Conservation (phyloP, 2,797 vertebrate genomes). For the Onychomys torridus region DNA sequence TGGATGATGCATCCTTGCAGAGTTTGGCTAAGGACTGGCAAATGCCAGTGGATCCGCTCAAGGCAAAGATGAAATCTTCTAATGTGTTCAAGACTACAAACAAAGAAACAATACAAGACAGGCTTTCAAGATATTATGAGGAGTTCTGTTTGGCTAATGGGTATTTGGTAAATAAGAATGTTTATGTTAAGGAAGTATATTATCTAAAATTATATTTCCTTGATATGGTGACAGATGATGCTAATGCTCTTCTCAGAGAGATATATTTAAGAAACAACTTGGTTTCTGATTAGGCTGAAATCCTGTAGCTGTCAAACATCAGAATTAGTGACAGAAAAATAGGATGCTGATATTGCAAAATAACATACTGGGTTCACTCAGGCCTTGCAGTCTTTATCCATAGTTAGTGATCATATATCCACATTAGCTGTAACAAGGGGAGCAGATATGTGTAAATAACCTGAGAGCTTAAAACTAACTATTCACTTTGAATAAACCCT, state of each 20-base stretch:
- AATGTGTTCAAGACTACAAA: background rate
- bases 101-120: background rate
- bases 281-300: background rate
- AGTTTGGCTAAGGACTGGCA: background rate
- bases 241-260: slow-evolving; percentile 12
- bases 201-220: background rate
- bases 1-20: background rate
- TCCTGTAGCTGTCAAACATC: background rate
- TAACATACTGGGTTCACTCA: background rate
- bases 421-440: background rate
- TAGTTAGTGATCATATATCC: background rate
- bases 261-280: background rate
- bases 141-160: background rate
- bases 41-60: background rate
- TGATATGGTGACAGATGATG: background rate
- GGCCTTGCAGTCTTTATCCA: background rate
- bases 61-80: background rate
- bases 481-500: background rate
- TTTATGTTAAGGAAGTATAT: background rate
- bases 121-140: background rate
- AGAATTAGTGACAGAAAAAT: background rate
- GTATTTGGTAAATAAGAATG: background rate
- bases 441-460: background rate
- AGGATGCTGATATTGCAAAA: background rate
- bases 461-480: background rate